phyloP scores from a whole-genome alignment of 2,113 vertebrate species.

The Collichthys lucidus region DNA sequence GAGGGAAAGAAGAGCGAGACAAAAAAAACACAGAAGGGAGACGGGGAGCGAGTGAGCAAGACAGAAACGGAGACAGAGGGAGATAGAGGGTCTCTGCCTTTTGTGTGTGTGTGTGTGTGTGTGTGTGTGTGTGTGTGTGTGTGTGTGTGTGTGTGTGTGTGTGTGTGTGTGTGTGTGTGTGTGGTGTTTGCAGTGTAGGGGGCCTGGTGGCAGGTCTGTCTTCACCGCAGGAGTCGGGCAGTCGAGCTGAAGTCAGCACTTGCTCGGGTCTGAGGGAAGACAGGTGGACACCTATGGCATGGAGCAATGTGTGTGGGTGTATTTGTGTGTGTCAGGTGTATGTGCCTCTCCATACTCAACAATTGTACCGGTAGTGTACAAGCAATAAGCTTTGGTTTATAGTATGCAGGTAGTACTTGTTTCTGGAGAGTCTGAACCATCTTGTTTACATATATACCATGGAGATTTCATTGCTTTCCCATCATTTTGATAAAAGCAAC shows the following conservation, averaged over 20 bases:
- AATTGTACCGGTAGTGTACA: neutral
- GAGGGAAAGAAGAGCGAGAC: slow-evolving; percentile 1
- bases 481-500: neutral
- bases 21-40: slow-evolving; percentile 17
- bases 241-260: slow-evolving; percentile 71
- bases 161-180: slow-evolving; percentile 22
- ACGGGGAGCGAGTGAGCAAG: slow-evolving; percentile 12
- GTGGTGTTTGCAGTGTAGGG: neutral
- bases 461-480: neutral
- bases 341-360: neutral
- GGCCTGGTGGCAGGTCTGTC: slow-evolving; percentile 32
- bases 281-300: slow-evolving; percentile 31
- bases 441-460: neutral
- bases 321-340: neutral
- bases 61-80: slow-evolving; percentile 6
- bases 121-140: neutral
- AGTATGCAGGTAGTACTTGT: neutral
- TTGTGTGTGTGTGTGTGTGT: slow-evolving; percentile 8
- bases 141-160: slow-evolving; percentile 13
- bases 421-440: neutral
- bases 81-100: slow-evolving; percentile 31
- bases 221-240: slow-evolving; percentile 59
- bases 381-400: neutral
- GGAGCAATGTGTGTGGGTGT: neutral
- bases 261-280: slow-evolving; percentile 45